phyloP scores from a whole-genome alignment of 1,140 invertebrate species.

The Halictus rubicundus region DNA sequence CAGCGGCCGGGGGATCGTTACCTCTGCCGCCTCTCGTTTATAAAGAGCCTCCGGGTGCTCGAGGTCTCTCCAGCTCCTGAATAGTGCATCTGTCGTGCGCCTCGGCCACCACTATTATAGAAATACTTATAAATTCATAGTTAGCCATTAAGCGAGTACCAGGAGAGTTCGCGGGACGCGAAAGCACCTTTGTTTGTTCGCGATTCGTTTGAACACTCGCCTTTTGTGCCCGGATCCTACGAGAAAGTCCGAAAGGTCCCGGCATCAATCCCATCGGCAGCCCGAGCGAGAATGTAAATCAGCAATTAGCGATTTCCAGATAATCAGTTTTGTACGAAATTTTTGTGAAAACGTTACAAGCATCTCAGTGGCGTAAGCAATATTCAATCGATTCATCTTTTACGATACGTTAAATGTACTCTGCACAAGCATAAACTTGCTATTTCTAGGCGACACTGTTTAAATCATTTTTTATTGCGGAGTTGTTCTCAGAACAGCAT shows the following conservation, averaged over 20 bases:
- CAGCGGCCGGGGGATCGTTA: conserved; percentile 32
- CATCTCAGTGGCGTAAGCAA: too few relatives aligned
- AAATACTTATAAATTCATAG: conserved; percentile 30
- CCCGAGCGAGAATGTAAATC: too few relatives aligned
- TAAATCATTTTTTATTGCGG: too few relatives aligned
- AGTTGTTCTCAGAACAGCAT: too few relatives aligned
- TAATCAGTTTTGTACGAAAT: too few relatives aligned
- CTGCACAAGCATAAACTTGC: too few relatives aligned
- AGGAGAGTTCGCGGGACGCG: conserved; percentile 9
- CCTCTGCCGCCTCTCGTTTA: conserved; percentile 22
- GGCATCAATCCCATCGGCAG: too few relatives aligned
- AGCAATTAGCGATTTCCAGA: too few relatives aligned
- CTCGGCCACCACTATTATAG: conserved; percentile 13
- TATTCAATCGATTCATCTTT: too few relatives aligned
- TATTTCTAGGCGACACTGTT: too few relatives aligned
- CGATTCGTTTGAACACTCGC: background rate
- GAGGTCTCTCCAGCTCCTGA: conserved; percentile 33
- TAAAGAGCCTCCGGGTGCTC: conserved; percentile 22
- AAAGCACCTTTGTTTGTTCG: conserved; percentile 5
- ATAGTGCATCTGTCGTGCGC: conserved; percentile 37
- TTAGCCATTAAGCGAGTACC: conserved; percentile 42
- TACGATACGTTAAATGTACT: too few relatives aligned
- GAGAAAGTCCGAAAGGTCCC: background rate
- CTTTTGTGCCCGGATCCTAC: conserved; percentile 9
- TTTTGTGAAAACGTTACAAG: too few relatives aligned